Base-by-base conservation (phyloP, 2,888 invertebrate genomes). In the Campoplex nolae region DNA sequence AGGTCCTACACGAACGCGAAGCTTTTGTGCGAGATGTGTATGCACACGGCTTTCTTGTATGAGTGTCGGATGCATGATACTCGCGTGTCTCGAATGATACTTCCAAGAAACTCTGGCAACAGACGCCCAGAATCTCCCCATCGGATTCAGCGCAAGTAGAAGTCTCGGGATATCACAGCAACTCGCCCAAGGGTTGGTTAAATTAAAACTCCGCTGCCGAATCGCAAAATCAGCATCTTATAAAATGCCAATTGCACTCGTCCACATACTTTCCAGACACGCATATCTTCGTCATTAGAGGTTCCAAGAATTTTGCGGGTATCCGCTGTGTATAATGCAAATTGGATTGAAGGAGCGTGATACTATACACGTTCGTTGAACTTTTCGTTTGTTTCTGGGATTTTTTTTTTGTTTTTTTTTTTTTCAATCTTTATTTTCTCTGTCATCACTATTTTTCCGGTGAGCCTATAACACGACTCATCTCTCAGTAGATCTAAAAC, bases 201-300 rank as follows among this genome's bases (percentile, higher is more conserved):
- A 65, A 73, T 74, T 78, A 73, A 84, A 84, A 35, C 73, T 65
- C 56, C 67, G 13, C 7, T 73, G 67, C 84, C 73, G 48, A 76
- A 82, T 85, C 85, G 77, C 58, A 23, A 67, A 81, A 82, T 73
- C 82, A 70, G 70, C 58, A 78, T 78, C 78, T 82, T 78, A 78
- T 78, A 78, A 85, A 82, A 82, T 54, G 56, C 38, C 80, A 54
- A 82, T 74, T 78, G 73, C 73, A 62, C 51, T 73, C 81, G 68
- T 48, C 28, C 48, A 56, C 58, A 48, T 42, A 42, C 51, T 62
- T 23, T 35, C 3, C 75, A 71, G 28, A 68, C 65, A 85, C 79
- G 65, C 82, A 65, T 70, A 56, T 88, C 89, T 88, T 85, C 89
- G 89, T 92, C 91, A 92, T 92, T 91, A 92, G 90, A 84, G 89